These are phyloP conservation scores for Metaphire vulgaris DNA, from an alignment of 1,140 invertebrate species.

Conservation along the genomic window DNA sequence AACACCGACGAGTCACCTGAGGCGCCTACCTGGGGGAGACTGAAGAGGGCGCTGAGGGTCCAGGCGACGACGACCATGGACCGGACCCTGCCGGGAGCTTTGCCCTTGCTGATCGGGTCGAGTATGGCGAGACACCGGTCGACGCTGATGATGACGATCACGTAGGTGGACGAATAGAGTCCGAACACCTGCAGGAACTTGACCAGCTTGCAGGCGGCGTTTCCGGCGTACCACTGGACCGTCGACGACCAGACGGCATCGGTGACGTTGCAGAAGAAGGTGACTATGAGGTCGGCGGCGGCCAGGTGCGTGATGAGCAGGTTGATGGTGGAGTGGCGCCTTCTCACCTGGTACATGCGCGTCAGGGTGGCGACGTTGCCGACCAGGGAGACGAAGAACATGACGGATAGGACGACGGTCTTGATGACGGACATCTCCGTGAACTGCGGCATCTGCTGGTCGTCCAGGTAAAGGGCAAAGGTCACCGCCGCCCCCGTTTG, in stretches of 20 bases:
- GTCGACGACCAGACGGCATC: conserved; percentile 71
- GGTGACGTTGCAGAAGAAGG: conserved; percentile 62
- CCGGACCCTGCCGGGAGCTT: conserved; percentile 58
- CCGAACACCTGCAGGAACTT: conserved; percentile 74
- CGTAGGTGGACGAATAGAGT: conserved; percentile 74
- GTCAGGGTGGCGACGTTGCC: conserved; percentile 69
- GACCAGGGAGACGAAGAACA: conserved; percentile 65
- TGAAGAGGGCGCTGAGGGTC: conserved; percentile 64
- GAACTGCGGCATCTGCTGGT: conserved; percentile 33
- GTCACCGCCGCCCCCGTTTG: neutral
- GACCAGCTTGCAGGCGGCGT: conserved; percentile 69
- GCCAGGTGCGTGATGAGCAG: conserved; percentile 65
- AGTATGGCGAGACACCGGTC: conserved; percentile 71
- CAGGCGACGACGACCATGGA: conserved; percentile 58
- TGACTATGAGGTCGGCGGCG: conserved; percentile 67
- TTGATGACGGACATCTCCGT: conserved; percentile 55
- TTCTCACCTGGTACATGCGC: conserved; percentile 60
- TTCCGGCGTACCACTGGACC: conserved; percentile 71
- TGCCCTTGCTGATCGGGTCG: conserved; percentile 69
- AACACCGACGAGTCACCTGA: too few relatives aligned
- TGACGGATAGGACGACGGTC: conserved; percentile 60
- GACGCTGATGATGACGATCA: conserved; percentile 71
- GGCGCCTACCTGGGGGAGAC: conserved; percentile 75
- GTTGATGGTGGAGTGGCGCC: conserved; percentile 63
- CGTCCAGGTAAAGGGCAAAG: neutral